phyloP scores from a whole-genome alignment of 2,888 invertebrate genomes.

The Phaonia tiefii region DNA sequence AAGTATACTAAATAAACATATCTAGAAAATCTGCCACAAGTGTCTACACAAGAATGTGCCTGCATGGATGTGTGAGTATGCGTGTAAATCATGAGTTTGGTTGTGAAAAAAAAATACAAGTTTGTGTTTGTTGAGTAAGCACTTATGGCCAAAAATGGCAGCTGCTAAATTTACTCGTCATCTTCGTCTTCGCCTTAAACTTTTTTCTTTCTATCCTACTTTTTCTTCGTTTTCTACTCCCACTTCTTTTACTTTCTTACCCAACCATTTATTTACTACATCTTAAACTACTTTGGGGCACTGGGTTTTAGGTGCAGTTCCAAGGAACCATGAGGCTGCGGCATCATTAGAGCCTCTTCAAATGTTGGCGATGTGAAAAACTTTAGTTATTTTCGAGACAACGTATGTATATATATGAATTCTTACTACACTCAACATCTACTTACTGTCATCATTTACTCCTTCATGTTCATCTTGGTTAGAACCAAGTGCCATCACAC shows the following conservation, averaged over 20 bases:
- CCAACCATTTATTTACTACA: too few species aligned
- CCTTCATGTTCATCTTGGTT: slow-evolving; percentile 61
- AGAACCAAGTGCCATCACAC: slow-evolving; percentile 27
- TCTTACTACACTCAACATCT: slow-evolving; percentile 57
- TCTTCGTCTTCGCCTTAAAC: slow-evolving; percentile 25
- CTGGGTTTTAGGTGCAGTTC: too few species aligned
- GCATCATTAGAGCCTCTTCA: slow-evolving; percentile 54
- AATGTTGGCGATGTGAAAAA: slow-evolving; percentile 50
- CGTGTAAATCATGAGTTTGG: neutral
- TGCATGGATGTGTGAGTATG: slow-evolving; percentile 8
- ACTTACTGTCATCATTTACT: slow-evolving; percentile 67
- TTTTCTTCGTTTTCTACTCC: too few species aligned
- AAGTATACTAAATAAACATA: slow-evolving; percentile 40
- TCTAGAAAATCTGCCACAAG: slow-evolving; percentile 24
- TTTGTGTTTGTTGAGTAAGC: slow-evolving; percentile 38
- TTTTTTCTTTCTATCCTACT: too few species aligned
- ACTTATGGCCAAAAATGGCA: slow-evolving; percentile 53
- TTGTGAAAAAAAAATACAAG: too few species aligned
- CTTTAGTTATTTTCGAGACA: too few species aligned
- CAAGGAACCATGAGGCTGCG: slow-evolving; percentile 22
- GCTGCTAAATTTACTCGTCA: slow-evolving; percentile 36
- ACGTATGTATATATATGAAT: slow-evolving; percentile 5
- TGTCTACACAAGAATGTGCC: neutral
- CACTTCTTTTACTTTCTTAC: too few species aligned
- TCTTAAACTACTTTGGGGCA: too few species aligned